Conservation (phyloP, 2,797 vertebrate species). For the Muraenolepis orangiensis region DNA sequence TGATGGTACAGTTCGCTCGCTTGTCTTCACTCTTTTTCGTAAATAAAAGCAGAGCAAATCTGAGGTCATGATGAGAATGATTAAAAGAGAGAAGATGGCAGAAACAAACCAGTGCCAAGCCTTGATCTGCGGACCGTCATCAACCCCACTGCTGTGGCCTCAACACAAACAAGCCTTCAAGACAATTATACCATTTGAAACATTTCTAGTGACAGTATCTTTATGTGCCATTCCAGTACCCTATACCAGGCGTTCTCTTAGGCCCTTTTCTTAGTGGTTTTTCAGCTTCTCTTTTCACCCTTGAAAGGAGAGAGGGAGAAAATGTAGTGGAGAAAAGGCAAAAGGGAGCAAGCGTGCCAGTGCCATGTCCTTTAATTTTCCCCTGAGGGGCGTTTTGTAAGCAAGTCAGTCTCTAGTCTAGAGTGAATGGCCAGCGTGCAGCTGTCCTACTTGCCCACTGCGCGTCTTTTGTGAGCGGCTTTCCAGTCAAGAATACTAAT, state of each 20-base stretch:
- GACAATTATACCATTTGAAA: slow-evolving; percentile 34
- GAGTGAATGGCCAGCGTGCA: slow-evolving; percentile 72
- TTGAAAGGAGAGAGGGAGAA: slow-evolving; percentile 51
- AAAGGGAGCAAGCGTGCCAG: slow-evolving; percentile 63
- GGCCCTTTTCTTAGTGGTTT: slow-evolving; percentile 49
- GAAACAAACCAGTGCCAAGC: slow-evolving; percentile 23
- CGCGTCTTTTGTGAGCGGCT: slow-evolving; percentile 61
- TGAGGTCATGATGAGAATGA: slow-evolving; percentile 10
- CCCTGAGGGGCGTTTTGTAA: slow-evolving; percentile 53
- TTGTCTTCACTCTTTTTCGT: slow-evolving; percentile 33
- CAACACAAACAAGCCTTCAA: slow-evolving; percentile 30
- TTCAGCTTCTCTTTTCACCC: slow-evolving; percentile 52
- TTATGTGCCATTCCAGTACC: slow-evolving; percentile 38
- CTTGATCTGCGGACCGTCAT: slow-evolving; percentile 33
- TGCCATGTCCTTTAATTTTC: slow-evolving; percentile 68
- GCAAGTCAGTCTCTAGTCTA: slow-evolving; percentile 50
- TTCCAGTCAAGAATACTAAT: slow-evolving; percentile 72
- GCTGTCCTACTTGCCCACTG: slow-evolving; percentile 65
- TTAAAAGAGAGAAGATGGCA: slow-evolving; percentile 28
- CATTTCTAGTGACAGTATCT: slow-evolving; percentile 33
- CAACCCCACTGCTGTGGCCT: slow-evolving; percentile 31
- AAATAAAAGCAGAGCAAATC: slow-evolving; percentile 38
- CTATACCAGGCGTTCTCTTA: slow-evolving; percentile 41
- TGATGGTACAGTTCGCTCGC: not conserved
- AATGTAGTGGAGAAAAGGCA: slow-evolving; percentile 15